Conservation (phyloP, 2,113 vertebrate species). For the Rhinopomastus cyanomelas region DNA sequence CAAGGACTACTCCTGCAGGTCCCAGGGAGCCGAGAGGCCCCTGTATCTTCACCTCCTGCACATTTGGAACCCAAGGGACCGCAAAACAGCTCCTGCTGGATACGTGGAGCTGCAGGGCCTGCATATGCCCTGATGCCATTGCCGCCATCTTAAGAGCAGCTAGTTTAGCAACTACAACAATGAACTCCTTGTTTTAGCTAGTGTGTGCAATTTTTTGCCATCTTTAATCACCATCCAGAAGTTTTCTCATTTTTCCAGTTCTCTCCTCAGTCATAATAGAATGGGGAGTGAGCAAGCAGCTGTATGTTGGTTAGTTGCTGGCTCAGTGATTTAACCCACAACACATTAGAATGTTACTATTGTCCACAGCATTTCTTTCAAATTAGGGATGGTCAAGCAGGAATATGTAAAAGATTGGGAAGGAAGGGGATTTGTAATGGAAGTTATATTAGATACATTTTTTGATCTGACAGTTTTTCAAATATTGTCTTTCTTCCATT, state of each 20-base stretch:
- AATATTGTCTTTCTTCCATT: neutral
- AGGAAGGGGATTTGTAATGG: neutral
- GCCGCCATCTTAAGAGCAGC: no score
- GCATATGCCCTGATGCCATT: no score
- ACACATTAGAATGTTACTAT: neutral
- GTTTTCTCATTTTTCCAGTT: neutral
- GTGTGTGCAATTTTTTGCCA: neutral
- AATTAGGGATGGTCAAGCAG: neutral
- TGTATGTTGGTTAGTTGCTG: neutral
- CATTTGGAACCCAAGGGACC: no score
- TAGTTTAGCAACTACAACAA: no score
- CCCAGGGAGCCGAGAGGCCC: no score
- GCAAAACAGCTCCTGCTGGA: no score
- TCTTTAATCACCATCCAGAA: neutral
- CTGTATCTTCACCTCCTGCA: no score
- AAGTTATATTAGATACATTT: neutral
- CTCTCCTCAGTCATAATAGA: neutral
- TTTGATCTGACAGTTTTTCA: neutral
- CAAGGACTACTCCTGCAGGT: no score
- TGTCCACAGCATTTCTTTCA: neutral
- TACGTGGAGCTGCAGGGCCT: no score
- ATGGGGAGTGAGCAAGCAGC: no score
- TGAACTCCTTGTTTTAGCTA: neutral
- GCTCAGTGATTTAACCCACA: neutral
- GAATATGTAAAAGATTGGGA: neutral